Evolutionary conservation across 2,888 invertebrate genomes (phyloP), one percentile per base, ranked within the genome.

Genomic region (Aphodius granarius): DNA sequence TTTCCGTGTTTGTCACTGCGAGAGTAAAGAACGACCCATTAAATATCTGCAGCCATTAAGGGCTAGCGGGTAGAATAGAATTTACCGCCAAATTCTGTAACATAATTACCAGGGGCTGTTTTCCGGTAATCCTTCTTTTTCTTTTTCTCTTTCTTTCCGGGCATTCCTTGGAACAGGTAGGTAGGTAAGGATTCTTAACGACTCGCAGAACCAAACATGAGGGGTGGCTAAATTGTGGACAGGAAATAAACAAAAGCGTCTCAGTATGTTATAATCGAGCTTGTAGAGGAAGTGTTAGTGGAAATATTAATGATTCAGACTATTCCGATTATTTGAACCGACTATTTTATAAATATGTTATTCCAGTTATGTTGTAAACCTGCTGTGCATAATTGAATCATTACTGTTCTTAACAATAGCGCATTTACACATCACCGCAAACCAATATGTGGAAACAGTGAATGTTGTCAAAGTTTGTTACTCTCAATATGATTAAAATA

Each of bases 71-170:
- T n/a, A n/a, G 22, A 22, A n/a, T 9, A 21, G 21, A 68, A 68
- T 68, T 68, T 68, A 68, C 68, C 68, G 68, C 20, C 68, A 22
- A 68, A 68, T 68, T 68, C 68, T 68, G 21, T 68, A 68, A 68
- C 68, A 68, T 68, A 68, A 68, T 68, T 68, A 68, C 68, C 68
- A 20, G 21, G 68, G 6, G 68, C 18, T 68, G 68, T 68, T 68
- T 68, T 68, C 68, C 22, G 19, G 68, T 20, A 19, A 68, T 43
- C 6, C 20, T 68, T 68, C 22, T 66, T 68, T 68, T 20, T 21
- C 21, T 68, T 68, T 21, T 68, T 20, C 22, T 68, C 22, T n/a
- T n/a, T 13, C 68, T 68, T 20, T 21, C 15, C 20, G 21, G 22
- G 43, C 43, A 43, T 9, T 13, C 43, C 0, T 1, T 13, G 68